These are phyloP conservation scores for Aphidoletes aphidimyza DNA, from an alignment of 2,888 invertebrate species.

Conservation along the genomic window DNA sequence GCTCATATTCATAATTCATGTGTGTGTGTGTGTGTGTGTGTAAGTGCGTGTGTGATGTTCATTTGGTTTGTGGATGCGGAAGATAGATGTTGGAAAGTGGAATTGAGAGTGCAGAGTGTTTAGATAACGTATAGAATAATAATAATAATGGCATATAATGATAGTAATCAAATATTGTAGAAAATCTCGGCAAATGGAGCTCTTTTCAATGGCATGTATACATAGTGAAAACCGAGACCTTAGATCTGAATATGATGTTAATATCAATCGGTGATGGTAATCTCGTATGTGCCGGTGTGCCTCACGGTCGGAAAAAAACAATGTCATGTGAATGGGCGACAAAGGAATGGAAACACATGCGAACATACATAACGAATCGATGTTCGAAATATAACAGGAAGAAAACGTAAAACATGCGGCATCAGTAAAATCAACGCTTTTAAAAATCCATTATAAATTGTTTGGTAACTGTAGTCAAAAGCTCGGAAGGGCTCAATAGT, in stretches of 20 bases:
- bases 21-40: not conserved
- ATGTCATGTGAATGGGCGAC: no score
- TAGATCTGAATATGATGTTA: no score
- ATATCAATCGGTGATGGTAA: no score
- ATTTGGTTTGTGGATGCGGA: not conserved
- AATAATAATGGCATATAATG: constrained; percentile 29
- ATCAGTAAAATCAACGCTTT: constrained; percentile 41
- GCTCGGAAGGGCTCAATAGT: not conserved
- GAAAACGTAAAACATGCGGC: constrained; percentile 3
- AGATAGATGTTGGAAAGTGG: constrained; percentile 34
- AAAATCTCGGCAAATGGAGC: constrained; percentile 32
- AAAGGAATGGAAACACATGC: no score
- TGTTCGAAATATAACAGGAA: not conserved
- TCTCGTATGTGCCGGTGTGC: no score
- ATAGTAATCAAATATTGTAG: constrained; percentile 44
- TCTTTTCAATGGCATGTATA: not conserved
- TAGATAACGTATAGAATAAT: constrained; percentile 31
- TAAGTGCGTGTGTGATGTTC: not conserved
- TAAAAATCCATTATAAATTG: constrained; percentile 32
- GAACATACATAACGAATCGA: no score
- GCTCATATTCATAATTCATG: not conserved
- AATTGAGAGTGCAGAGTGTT: constrained; percentile 16
- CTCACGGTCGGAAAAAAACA: no score
- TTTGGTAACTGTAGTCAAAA: not conserved
- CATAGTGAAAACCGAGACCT: no score